Percentiles rank a stretch among this genome's conserved stretches.
These are phyloP conservation scores for Cheilosia vernalis DNA, from an alignment of 2,888 invertebrate genomes.

Conservation along the genomic window DNA sequence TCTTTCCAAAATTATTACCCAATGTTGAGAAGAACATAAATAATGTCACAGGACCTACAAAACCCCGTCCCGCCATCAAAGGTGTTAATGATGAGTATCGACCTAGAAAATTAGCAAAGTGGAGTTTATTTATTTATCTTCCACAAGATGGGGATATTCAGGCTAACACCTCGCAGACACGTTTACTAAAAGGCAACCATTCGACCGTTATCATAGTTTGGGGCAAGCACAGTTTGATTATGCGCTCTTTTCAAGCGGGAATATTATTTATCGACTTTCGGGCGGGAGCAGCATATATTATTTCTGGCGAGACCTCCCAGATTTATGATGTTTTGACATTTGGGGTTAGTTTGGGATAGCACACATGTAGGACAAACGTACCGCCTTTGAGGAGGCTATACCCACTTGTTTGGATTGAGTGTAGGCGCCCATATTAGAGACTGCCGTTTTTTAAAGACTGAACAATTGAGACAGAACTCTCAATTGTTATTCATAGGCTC, in stretches of 20 bases:
- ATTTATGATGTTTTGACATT: constrained; percentile 30
- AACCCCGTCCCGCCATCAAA: constrained; percentile 29
- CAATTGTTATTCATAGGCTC: too few relatives aligned
- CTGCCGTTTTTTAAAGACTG: too few relatives aligned
- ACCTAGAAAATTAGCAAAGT: constrained; percentile 72
- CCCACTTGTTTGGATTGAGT: too few relatives aligned
- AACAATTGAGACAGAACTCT: too few relatives aligned
- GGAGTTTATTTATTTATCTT: constrained; percentile 68
- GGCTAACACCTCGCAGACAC: constrained; percentile 49
- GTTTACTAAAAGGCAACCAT: background rate
- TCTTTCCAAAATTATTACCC: background rate
- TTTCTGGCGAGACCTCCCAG: background rate
- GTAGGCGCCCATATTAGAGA: too few relatives aligned
- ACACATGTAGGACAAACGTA: too few relatives aligned
- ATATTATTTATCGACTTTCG: constrained; percentile 56
- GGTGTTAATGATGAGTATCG: constrained; percentile 73
- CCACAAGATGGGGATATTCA: constrained; percentile 32
- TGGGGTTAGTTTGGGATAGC: background rate
- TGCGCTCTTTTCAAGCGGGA: constrained; percentile 49
- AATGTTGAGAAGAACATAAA: constrained; percentile 42
- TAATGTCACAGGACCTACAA: constrained; percentile 40
- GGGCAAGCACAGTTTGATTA: constrained; percentile 57
- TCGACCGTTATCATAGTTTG: constrained; percentile 39
- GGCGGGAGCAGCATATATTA: constrained; percentile 3
- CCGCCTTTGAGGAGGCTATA: too few relatives aligned